These are phyloP conservation scores for Psephotus haematonotus DNA, from an alignment of 2,113 vertebrate genomes.

Conservation along the genomic window DNA sequence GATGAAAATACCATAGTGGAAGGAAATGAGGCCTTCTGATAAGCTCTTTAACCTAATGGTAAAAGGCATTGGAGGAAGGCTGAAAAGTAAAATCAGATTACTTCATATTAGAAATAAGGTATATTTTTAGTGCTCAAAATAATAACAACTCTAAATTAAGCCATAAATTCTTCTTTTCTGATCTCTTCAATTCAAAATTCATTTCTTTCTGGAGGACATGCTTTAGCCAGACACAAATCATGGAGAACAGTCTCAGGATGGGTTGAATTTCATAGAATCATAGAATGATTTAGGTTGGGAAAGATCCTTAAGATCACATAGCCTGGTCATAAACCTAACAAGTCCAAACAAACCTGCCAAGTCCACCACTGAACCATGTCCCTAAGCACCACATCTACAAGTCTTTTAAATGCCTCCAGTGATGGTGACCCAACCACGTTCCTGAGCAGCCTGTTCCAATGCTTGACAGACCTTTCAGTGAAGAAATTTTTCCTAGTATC, in stretches of 20 bases:
- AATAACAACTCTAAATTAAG: not conserved
- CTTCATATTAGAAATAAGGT: not conserved
- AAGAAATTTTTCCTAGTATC: not conserved
- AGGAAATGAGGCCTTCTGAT: not conserved
- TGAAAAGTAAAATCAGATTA: not conserved
- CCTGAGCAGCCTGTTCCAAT: not conserved
- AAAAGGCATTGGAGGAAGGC: not conserved
- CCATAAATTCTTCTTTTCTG: not conserved
- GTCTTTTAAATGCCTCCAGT: not conserved
- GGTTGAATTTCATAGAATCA: not conserved
- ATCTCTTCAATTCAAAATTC: not conserved
- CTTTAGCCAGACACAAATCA: not conserved
- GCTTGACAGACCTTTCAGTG: too few relatives aligned
- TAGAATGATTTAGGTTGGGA: not conserved
- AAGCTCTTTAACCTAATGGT: not conserved
- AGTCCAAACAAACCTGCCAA: not conserved
- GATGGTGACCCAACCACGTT: fast-evolving
- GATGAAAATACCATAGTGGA: not conserved
- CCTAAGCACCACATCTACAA: not conserved
- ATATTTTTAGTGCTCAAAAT: not conserved
- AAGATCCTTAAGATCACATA: fast-evolving
- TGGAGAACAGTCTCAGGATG: not conserved
- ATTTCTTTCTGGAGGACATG: not conserved
- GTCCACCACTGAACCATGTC: not conserved
- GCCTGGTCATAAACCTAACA: fast-evolving